These are phyloP conservation scores for Heliangelus exortis DNA, from an alignment of 2,797 vertebrate species.

Conservation along the genomic window DNA sequence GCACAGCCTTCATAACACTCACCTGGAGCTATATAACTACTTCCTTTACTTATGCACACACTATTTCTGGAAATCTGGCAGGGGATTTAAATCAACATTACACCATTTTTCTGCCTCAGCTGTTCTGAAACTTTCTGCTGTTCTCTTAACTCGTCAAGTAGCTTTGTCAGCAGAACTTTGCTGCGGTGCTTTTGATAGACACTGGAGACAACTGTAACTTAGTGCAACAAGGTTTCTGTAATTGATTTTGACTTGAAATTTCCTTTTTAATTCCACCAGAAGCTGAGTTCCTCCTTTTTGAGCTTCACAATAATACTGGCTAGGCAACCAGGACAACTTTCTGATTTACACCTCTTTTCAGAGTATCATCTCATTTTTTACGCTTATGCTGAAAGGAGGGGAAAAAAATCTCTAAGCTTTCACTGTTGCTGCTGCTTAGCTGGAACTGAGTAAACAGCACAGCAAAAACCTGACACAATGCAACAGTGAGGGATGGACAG, in stretches of 20 bases:
- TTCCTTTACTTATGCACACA: neutral
- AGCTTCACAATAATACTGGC: fast-evolving
- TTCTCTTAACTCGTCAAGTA: conserved; percentile 4
- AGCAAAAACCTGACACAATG: neutral
- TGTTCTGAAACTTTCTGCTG: conserved; percentile 16
- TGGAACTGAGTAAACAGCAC: neutral
- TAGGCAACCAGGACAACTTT: neutral
- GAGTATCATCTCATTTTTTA: neutral
- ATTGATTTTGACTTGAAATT: conserved; percentile 12
- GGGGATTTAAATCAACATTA: conserved; percentile 15
- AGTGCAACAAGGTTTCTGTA: neutral
- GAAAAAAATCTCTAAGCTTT: neutral
- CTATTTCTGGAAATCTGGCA: conserved; percentile 21
- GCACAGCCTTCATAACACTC: neutral
- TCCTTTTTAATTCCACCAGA: neutral
- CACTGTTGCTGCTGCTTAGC: neutral
- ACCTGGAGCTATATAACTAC: neutral
- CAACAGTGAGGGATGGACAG: neutral
- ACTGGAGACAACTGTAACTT: neutral
- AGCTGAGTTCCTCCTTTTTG: neutral
- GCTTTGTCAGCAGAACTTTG: conserved; percentile 39
- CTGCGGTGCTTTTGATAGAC: neutral
- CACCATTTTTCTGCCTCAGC: conserved; percentile 36
- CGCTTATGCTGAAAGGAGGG: fast-evolving
- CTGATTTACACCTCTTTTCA: fast-evolving